A percentile compares a stretch with the other conserved stretches of the same genome.
Conservation (phyloP, 2,113 vertebrate genomes). For the Engystomops pustulosus region DNA sequence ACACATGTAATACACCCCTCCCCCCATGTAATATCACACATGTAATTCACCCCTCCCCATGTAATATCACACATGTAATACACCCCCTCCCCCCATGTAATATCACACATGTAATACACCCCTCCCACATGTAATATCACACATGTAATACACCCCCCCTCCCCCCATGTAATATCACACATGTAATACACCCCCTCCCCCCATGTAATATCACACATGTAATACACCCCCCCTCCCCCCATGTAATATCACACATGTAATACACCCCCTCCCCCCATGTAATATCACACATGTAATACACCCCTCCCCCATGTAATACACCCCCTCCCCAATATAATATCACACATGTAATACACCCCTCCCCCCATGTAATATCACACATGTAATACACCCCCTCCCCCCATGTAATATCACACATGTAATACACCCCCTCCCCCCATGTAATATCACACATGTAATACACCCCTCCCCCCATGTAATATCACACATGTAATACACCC, state of each 20-base stretch:
- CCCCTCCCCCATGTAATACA: no score
- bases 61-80: no score
- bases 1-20: background rate
- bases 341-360: no score
- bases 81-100: no score
- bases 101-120: background rate
- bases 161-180: background rate
- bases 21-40: background rate
- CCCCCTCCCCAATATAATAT: background rate
- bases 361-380: no score
- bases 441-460: background rate
- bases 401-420: background rate
- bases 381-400: no score
- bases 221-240: no score
- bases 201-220: no score
- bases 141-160: background rate
- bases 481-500: constrained; percentile 4
- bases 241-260: background rate
- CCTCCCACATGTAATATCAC: background rate
- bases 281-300: background rate
- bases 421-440: background rate
- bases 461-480: background rate
- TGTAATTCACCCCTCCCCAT: no score
- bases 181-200: no score
- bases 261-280: background rate